Evolutionary conservation across 1,140 invertebrate species (phyloP), one percentile per base, ranked within the genome.

Genomic region (Bombus superbus): DNA sequence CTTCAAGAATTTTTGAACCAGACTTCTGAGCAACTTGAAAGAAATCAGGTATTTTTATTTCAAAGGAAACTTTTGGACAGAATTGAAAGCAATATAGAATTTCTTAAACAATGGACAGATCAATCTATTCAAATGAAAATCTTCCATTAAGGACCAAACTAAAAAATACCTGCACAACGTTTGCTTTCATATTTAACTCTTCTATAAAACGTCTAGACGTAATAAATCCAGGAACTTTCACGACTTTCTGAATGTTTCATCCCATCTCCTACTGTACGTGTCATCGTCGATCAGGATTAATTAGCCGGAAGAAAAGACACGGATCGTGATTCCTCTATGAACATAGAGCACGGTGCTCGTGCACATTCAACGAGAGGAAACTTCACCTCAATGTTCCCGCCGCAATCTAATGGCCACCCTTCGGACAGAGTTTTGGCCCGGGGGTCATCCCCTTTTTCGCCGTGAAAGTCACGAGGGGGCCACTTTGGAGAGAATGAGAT

Each of bases 331-430:
- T 77, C 59, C 75, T 59, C 15, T n/a, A 28, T 22, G 57, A 64
- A 32, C 59, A 64, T 77, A 28, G 44, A 2, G 57, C 35, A 64
- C 25, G 11, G 9, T 76, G 4, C 40, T n/a, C 53, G 10, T 59
- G 57, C 28, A n/a, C 35, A 32, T 13, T 10, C 40, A 44, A 44
- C 15, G 18, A 47, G n/a, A 40, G 38, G 38, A 77, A 77, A 40
- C 22, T 77, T 47, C 42, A 42, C 18, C 47, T 73, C 42, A 2
- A 15, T 38, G 42, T 44, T 32, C 42, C n/a, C n/a, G 62, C 53
- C 35, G 25, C 74, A 18, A 76, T 76, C 74, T 76, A 76, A 62
- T 77, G 75, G 59, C 13, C n/a, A 64, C 75, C 75, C 75, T 32
- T 62, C 53, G 35, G 57, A 4, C 57, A 32, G 42, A 68, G 40